Evolutionary conservation across 2,888 invertebrate species (phyloP).

Genomic region (Luperina testacea): DNA sequence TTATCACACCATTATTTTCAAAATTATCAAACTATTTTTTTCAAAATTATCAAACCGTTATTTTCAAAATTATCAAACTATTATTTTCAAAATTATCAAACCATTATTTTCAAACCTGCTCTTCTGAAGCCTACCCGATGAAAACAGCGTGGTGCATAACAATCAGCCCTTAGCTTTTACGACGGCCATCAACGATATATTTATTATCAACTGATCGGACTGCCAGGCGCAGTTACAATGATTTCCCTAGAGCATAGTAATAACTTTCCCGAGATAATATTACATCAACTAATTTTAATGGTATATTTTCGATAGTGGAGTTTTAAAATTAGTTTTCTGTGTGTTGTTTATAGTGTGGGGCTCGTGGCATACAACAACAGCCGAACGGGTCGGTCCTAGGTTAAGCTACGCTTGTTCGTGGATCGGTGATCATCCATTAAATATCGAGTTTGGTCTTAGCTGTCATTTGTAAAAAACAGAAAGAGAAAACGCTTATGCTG

Average conservation of each 20-base stretch:
- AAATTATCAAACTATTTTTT: no score
- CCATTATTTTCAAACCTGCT: not conserved
- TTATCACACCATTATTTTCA: no score
- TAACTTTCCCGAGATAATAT: constrained; percentile 42
- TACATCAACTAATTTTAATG: constrained; percentile 50
- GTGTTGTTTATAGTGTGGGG: not conserved
- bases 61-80: no score
- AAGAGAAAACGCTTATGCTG: no score
- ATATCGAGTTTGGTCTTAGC: no score
- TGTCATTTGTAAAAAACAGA: no score
- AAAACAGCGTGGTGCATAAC: constrained; percentile 16
- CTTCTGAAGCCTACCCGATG: not conserved
- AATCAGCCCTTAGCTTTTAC: constrained; percentile 25
- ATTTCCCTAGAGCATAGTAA: constrained; percentile 48
- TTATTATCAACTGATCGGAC: constrained; percentile 35
- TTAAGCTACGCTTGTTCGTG: not conserved
- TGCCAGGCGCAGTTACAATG: constrained; percentile 36
- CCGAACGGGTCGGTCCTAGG: rapidly evolving
- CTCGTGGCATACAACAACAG: not conserved
- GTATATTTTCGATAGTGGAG: constrained; percentile 15
- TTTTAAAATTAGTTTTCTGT: constrained; percentile 40
- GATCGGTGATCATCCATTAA: not conserved
- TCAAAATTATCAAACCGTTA: not conserved
- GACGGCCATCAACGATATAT: constrained; percentile 43
- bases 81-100: not conserved